A percentile compares a stretch with the other conserved stretches of the same genome.
Evolutionary conservation across 2,797 vertebrate genomes (phyloP).

Genomic region (Apodemus agrarius): DNA sequence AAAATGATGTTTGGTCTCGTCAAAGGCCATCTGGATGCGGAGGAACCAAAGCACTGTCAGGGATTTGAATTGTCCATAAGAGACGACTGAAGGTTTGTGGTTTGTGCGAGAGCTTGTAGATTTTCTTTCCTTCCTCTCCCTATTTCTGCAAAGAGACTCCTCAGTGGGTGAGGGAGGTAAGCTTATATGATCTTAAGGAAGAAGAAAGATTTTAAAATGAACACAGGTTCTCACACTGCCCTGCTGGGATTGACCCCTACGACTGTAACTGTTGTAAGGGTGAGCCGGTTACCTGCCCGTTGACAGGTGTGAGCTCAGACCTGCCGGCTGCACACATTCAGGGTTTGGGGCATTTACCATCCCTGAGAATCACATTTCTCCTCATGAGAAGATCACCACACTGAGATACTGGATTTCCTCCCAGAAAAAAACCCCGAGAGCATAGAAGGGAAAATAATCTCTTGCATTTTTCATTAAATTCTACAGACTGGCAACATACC

Average conservation of each 20-base stretch:
- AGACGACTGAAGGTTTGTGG: background rate
- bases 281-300: background rate
- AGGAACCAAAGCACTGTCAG: background rate
- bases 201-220: background rate
- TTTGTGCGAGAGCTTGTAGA: background rate
- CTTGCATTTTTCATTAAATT: slow-evolving; percentile 60
- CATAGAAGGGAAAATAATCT: background rate
- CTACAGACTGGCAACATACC: slow-evolving; percentile 95
- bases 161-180: background rate
- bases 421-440: slow-evolving; percentile 27
- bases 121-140: background rate
- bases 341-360: background rate
- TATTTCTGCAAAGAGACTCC: background rate
- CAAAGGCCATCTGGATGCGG: background rate
- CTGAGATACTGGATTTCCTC: background rate
- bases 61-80: background rate
- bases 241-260: background rate
- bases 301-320: background rate
- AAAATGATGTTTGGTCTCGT: background rate
- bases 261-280: background rate
- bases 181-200: background rate
- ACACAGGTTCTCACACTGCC: background rate
- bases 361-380: background rate
- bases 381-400: background rate
- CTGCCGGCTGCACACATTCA: background rate